phyloP scores from a whole-genome alignment of 1,140 invertebrate genomes.

The Hyphantria cunea region DNA sequence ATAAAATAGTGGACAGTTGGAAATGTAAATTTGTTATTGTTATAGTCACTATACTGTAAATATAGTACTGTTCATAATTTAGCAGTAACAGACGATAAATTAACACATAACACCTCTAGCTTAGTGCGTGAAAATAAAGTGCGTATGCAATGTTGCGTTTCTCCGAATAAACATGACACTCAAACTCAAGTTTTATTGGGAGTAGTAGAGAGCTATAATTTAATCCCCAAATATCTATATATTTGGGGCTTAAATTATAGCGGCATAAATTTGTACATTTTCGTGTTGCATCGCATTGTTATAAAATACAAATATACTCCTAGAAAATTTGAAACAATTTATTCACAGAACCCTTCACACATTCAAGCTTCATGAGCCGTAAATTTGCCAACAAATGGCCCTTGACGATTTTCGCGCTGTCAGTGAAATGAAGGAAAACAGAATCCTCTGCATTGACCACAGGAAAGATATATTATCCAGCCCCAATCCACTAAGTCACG shows the following conservation, averaged over 20 bases:
- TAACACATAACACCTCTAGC: too few species aligned
- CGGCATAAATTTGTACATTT: too few species aligned
- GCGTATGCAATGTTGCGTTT: not conserved
- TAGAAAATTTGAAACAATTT: constrained; percentile 10
- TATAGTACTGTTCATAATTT: too few species aligned
- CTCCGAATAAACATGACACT: not conserved
- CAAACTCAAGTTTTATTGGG: not conserved
- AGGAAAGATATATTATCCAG: constrained; percentile 47
- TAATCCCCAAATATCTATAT: too few species aligned
- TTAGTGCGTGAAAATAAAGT: not conserved
- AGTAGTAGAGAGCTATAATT: too few species aligned
- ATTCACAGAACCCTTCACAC: constrained; percentile 57
- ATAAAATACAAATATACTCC: constrained; percentile 1
- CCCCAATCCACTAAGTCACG: constrained; percentile 36
- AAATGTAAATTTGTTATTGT: too few species aligned
- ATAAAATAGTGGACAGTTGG: too few species aligned
- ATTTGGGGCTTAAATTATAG: too few species aligned
- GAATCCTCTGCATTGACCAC: constrained; percentile 33
- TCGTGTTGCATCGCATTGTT: not conserved
- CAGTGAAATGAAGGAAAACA: constrained; percentile 64
- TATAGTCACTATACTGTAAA: too few species aligned
- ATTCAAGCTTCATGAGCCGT: constrained; percentile 62
- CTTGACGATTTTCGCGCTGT: constrained; percentile 69
- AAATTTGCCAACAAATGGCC: constrained; percentile 68
- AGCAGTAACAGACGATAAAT: too few species aligned